These are phyloP conservation scores for Passerina amoena DNA, from an alignment of 2,113 vertebrate species.

Conservation along the genomic window DNA sequence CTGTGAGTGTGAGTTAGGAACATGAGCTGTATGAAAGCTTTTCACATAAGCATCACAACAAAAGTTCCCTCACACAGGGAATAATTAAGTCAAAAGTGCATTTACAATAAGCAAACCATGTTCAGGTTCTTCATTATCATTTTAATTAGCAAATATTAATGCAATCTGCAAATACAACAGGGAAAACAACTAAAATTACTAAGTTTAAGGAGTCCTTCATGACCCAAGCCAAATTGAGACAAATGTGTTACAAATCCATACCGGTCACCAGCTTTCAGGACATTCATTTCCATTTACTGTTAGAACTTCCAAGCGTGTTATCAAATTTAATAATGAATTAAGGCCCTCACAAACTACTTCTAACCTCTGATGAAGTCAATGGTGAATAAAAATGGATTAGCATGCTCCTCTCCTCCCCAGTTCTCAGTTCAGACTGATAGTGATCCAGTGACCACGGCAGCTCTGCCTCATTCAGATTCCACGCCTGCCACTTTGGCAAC, in stretches of 20 bases:
- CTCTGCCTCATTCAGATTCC: constrained; percentile 17
- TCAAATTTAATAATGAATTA: constrained; percentile 41
- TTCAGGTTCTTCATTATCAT: constrained; percentile 20
- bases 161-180: constrained; percentile 15
- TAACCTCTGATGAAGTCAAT: not conserved
- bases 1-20: not conserved
- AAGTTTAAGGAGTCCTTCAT: not conserved
- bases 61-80: not conserved
- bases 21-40: not conserved
- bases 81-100: constrained; percentile 9
- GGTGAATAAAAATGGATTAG: constrained; percentile 37
- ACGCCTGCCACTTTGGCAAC: not conserved
- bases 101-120: not conserved
- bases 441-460: not conserved
- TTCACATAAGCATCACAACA: not conserved
- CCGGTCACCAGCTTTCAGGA: constrained; percentile 1
- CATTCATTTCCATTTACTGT: constrained; percentile 14
- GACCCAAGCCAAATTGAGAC: constrained; percentile 34
- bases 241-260: not conserved
- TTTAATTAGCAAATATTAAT: constrained; percentile 56
- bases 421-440: constrained; percentile 22
- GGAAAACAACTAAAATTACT: constrained; percentile 25
- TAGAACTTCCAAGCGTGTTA: constrained; percentile 20
- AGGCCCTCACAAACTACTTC: not conserved
- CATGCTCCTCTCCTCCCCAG: constrained; percentile 21